Evolutionary conservation across 2,888 invertebrate genomes (phyloP), one percentile per base, ranked within the genome.

Genomic region (Pediacus dermestoides): DNA sequence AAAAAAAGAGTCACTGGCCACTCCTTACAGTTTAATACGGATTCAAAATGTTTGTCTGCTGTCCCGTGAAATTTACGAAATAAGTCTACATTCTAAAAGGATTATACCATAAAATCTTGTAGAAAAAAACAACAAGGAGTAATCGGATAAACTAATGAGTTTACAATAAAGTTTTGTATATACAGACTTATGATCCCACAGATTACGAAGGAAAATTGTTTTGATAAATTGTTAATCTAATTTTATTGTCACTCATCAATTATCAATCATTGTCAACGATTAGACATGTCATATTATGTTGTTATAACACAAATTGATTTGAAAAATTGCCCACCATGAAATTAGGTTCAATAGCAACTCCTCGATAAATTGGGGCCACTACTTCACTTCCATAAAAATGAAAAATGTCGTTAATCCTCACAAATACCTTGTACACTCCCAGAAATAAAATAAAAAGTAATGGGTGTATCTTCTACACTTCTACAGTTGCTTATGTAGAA

Each of bases 61-160:
- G 44, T 44, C 44, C 30, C 33, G 35, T 33, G 23, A 21, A 30
- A 31, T 44, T 44, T 44, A 39, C 26, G 27, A 33, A 28, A 26
- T 33, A 34, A 21, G 32, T n/a, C n/a, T 23, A 23, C 23, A 23
- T 23, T 33, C 16, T 22, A 16, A 28, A 28, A 27, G 32, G 38
- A 39, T 39, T 39, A 39, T 26, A 11, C 10, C 9, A 28, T 14
- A 26, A 33, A 21, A 36, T 36, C 28, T 36, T 21, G 30, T 28
- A 32, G 8, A 16, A 26, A 18, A 37, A 38, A 31, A 23, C 4
- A 23, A 23, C 23, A 23, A 23, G 4, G 23, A 40, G 45, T 58
- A 62, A 63, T 58, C 63, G 55, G 61, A 61, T 63, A 57, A 57
- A 52, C 58, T 62, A 63, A 63, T 61, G 60, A 61, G 60, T 58